Conservation (phyloP, 1,140 invertebrate species). For the Diachasmimorpha longicaudata region DNA sequence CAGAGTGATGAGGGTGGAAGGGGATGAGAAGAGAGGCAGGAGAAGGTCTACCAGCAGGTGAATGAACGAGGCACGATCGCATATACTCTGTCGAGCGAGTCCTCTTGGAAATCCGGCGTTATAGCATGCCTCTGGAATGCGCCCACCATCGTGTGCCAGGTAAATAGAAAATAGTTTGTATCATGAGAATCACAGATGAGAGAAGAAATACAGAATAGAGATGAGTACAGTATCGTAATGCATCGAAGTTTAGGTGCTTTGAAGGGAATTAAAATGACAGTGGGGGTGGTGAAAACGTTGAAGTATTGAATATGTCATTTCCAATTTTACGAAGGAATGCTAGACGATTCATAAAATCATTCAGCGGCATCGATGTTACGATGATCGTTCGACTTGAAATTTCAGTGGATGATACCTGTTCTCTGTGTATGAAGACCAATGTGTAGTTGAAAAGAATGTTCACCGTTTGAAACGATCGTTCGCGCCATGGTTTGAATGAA, state of each 20-base stretch:
- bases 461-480: not conserved
- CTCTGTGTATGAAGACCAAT: not conserved
- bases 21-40: not conserved
- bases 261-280: slow-evolving; percentile 9
- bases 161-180: not conserved
- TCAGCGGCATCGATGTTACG: not conserved
- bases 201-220: not conserved
- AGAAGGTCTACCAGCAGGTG: slow-evolving; percentile 45
- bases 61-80: slow-evolving; percentile 50
- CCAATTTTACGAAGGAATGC: not conserved
- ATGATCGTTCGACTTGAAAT: slow-evolving; percentile 6
- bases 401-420: not conserved
- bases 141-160: not conserved
- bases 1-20: slow-evolving; percentile 3
- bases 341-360: slow-evolving; percentile 18
- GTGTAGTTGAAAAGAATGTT: not conserved
- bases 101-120: slow-evolving; percentile 44
- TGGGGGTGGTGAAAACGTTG: not conserved
- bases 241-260: slow-evolving; percentile 4
- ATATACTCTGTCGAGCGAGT: slow-evolving; percentile 33
- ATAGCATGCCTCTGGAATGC: slow-evolving; percentile 33
- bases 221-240: not conserved
- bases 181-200: not conserved
- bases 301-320: not conserved
- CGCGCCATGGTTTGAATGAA: slow-evolving; percentile 42